Evolutionary conservation across 2,113 vertebrate genomes (phyloP).

Genomic region (Hiodon alosoides): DNA sequence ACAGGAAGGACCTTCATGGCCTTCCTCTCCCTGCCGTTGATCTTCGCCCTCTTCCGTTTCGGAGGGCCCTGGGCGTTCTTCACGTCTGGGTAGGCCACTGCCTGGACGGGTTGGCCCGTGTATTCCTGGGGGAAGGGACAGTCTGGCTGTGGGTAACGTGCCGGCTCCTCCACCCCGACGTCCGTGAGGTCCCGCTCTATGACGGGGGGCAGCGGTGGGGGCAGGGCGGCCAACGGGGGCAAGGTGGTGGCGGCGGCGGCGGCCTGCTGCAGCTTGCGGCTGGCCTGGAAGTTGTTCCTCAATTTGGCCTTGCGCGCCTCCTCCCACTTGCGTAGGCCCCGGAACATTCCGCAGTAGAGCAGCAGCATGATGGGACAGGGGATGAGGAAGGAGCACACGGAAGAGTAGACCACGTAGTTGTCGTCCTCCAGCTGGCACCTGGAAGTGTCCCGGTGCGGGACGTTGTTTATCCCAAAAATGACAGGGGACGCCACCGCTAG

Average conservation of each 20-base stretch:
- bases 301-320: conserved; percentile 73
- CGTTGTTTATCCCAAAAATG: conserved; percentile 83
- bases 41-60: conserved; percentile 67
- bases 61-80: conserved; percentile 41
- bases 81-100: conserved; percentile 58
- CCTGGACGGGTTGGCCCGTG: conserved; percentile 55
- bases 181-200: conserved; percentile 52
- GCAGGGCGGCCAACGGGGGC: conserved; percentile 44
- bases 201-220: conserved; percentile 53
- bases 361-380: conserved; percentile 90
- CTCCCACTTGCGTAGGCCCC: conserved; percentile 78
- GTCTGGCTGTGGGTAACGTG: conserved; percentile 41
- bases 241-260: conserved; percentile 32
- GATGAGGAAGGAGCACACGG: conserved; percentile 90
- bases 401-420: conserved; percentile 85
- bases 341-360: conserved; percentile 83
- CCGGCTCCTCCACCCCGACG: conserved; percentile 49
- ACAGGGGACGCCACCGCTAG: conserved; percentile 84
- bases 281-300: conserved; percentile 63
- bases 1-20: conserved; percentile 88
- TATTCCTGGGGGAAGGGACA: conserved; percentile 63
- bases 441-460: conserved; percentile 67
- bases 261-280: conserved; percentile 60
- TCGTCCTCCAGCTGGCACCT: conserved; percentile 84
- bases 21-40: conserved; percentile 81